Base-by-base conservation (phyloP, 2,888 invertebrate genomes). In the Stenichneumon culpator region DNA sequence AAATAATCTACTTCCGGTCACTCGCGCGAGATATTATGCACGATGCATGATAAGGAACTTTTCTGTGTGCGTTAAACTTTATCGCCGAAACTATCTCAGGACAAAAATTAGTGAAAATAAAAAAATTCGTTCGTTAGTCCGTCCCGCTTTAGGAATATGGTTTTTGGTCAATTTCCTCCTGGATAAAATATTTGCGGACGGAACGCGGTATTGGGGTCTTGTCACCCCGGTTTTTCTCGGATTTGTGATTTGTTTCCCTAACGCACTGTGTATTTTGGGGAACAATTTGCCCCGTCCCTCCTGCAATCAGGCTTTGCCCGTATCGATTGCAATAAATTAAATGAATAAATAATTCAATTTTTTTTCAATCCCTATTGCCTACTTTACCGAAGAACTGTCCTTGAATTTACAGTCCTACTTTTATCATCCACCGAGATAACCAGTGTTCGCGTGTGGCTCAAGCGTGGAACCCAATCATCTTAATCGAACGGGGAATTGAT, bases 381-480 rank as follows among this genome's bases (percentile, higher is more conserved):
- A 67, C 11, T 22, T 3, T 22, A 22, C 11, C 25, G 9, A 11
- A 57, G 11, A 57, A 25, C 25, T 57, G 3, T 57, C 19, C 11
- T 7, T 4, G 7, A 22, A 57, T 19, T 57, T 57, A 22, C 57
- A 14, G 19, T 19, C 7, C 57, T 25, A 3, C 2, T 2, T 19
- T 57, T 19, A 22, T 57, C 57, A 22, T 57, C 6, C 19, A 25
- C 57, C 57, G n/a, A 57, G 57, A 22, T 19, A 57, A 11, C n/a
- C 19, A 11, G 57, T 57, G 44, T 3, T 68, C 44, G 50, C 69
- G 69, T 69, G 69, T 44, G 5, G 14, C n/a, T 6, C 69, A 39
- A 9, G n/a, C 50, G 28, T 50, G 52, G 32, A 70, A 32, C 69
- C 50, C 69, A 32, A 70, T 70, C 32, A 52, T n/a, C 28, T n/a